Evolutionary conservation across 1,140 invertebrate species (phyloP), one percentile per base, ranked within the genome.

Genomic region (Pseudomyrmex sp.): DNA sequence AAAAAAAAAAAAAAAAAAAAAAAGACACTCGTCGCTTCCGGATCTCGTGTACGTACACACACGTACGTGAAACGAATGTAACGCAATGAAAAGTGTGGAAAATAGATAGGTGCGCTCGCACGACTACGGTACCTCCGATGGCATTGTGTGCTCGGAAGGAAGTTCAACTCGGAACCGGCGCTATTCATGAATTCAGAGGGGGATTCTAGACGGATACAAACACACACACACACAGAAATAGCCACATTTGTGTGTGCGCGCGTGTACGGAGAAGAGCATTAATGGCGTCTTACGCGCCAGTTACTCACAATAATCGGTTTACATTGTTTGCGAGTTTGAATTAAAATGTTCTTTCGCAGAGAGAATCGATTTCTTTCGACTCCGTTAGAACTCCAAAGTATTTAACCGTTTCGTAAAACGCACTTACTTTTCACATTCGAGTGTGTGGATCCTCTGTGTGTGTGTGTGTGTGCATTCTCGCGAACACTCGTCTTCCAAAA

Each of bases 161-260:
- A 93, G 93, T 94, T 85, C 87, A 90, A 91, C 93, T 93, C 92
- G 93, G 93, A 94, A 94, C 90, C 91, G 89, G 89, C 88, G 85
- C 90, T 86, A 91, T 92, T 92, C 90, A 90, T 88, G 88, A 90
- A 73, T 82, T 86, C 86, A 77, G 86, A 82, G 70, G 61, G 35
- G 84, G 85, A 83, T 48, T 54, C 48, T 26, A 83, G 85, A 69
- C 58, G 80, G 74, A 75, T 66, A 85, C 35, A 35, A 35, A 35
- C 35, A 35, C 35, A 74, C 86, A 66, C 66, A 80, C n/a, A 4
- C 35, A 18, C 20, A n/a, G 4, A 26, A 26, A 26, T 26, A 3
- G 26, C 26, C 50, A 2, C 5, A 1, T 12, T 5, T 52, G 13
- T 70, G 20, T 18, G 52, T n/a, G 35, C 10, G 9, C 13, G 9